phyloP scores from a whole-genome alignment of 2,888 invertebrate species.

The Phytoseiulus persimilis region DNA sequence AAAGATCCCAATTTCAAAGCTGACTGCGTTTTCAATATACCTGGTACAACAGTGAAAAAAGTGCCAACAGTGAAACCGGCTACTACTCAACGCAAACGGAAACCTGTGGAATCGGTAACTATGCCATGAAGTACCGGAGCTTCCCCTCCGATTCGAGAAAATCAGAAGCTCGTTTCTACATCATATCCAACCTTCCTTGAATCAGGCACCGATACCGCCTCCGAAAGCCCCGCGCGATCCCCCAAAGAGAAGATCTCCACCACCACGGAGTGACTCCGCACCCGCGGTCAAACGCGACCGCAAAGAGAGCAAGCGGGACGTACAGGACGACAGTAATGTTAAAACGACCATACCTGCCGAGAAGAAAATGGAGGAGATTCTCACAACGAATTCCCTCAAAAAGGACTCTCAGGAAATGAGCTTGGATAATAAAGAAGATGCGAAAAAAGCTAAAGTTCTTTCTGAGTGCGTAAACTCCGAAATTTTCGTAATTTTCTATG shows the following conservation, averaged over 20 bases:
- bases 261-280: background rate
- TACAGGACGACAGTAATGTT: background rate
- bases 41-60: constrained; percentile 11
- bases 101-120: constrained; percentile 8
- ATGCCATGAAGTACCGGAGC: background rate
- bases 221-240: constrained; percentile 36
- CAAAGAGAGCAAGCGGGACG: background rate
- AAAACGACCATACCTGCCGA: background rate
- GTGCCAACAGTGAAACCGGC: background rate
- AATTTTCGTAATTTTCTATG: too few relatives aligned
- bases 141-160: background rate
- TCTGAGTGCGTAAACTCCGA: background rate
- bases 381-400: background rate
- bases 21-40: constrained; percentile 26
- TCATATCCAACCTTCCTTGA: background rate
- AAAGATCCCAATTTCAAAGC: constrained; percentile 35
- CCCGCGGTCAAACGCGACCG: background rate
- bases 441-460: background rate
- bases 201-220: constrained; percentile 6
- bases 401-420: background rate
- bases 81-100: constrained; percentile 6
- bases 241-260: constrained; percentile 24
- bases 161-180: too few relatives aligned
- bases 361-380: background rate
- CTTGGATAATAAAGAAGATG: background rate